These are phyloP conservation scores for Dolichopus griseipennis DNA, from an alignment of 2,888 invertebrate genomes.

Conservation along the genomic window DNA sequence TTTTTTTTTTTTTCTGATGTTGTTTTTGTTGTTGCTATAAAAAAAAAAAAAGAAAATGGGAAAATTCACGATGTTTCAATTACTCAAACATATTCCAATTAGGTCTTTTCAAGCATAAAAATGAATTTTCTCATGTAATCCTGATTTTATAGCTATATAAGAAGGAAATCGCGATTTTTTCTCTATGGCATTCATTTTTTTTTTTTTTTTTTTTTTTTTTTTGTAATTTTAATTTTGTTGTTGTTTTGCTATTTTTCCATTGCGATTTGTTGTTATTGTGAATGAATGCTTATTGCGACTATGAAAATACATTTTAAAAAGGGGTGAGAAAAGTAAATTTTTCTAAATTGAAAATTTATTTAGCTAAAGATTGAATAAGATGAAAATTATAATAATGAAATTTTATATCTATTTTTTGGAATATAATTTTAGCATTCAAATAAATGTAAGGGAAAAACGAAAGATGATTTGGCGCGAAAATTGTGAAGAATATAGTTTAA, in stretches of 20 bases:
- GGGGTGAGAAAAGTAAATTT: too few relatives aligned
- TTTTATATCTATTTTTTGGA: too few relatives aligned
- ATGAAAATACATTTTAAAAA: too few relatives aligned
- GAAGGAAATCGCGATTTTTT: neutral
- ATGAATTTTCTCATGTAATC: constrained; percentile 8
- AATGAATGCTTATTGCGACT: too few relatives aligned
- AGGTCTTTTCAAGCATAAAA: constrained; percentile 9
- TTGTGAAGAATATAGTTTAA: too few relatives aligned
- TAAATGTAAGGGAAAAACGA: too few relatives aligned
- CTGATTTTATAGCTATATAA: neutral
- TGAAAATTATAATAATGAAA: neutral
- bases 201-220: too few relatives aligned
- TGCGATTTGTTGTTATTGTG: too few relatives aligned
- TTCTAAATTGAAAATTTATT: constrained; percentile 1
- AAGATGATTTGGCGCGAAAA: too few relatives aligned
- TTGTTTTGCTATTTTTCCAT: too few relatives aligned
- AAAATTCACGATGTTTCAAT: constrained; percentile 10
- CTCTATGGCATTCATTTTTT: neutral
- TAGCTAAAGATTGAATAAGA: neutral
- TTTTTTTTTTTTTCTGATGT: neutral
- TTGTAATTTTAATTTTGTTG: too few relatives aligned
- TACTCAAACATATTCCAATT: constrained; percentile 9
- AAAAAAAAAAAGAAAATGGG: neutral
- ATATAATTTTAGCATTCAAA: too few relatives aligned
- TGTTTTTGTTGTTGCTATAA: neutral